These are phyloP conservation scores for Coecobrya sp. DNA, from an alignment of 2,888 invertebrate genomes.

Conservation along the genomic window DNA sequence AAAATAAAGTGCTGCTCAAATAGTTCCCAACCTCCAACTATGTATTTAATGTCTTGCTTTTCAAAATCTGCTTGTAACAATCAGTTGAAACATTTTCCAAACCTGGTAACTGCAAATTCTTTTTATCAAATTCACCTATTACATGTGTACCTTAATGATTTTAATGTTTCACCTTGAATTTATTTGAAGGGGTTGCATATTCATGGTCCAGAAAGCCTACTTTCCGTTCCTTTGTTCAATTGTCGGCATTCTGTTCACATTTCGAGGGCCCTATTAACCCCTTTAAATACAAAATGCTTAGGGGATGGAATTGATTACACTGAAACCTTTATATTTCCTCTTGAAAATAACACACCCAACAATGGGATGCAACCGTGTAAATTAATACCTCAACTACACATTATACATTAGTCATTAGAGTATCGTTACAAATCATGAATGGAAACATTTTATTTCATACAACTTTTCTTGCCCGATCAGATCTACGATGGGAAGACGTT, in stretches of 20 bases:
- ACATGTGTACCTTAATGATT: too few species aligned
- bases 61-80: neutral
- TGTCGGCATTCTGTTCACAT: slow-evolving; percentile 2
- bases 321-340: slow-evolving; percentile 42
- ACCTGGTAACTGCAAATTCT: too few species aligned
- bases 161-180: too few species aligned
- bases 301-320: slow-evolving; percentile 72
- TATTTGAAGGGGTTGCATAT: too few species aligned
- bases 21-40: neutral
- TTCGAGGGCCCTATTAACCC: neutral
- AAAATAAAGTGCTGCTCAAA: slow-evolving; percentile 45
- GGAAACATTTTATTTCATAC: slow-evolving; percentile 2
- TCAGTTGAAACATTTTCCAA: neutral
- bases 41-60: neutral
- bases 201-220: too few species aligned
- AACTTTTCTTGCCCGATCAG: neutral
- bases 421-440: neutral
- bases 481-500: slow-evolving; percentile 37
- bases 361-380: neutral
- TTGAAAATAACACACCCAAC: neutral
- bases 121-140: too few species aligned
- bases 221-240: neutral
- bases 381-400: neutral
- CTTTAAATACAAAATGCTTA: slow-evolving; percentile 50
- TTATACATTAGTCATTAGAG: neutral